Evolutionary conservation across 2,888 invertebrate genomes (phyloP).

Genomic region (Andrena chrysosceles): DNA sequence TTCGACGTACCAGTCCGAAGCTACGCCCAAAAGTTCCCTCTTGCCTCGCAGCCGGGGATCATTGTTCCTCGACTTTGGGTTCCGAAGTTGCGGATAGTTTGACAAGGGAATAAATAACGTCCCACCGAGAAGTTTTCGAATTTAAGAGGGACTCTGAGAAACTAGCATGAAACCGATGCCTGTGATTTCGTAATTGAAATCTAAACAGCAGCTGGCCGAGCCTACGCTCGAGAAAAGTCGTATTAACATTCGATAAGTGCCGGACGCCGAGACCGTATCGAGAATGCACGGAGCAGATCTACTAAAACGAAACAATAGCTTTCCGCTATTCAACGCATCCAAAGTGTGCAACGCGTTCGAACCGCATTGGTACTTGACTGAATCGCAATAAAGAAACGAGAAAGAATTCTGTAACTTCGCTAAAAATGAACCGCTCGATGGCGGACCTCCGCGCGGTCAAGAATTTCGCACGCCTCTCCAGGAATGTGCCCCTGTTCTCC

Average conservation of each 20-base stretch:
- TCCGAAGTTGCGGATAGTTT: not conserved
- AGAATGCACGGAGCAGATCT: slow-evolving; percentile 43
- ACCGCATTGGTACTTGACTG: not conserved
- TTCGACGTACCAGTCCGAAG: not conserved
- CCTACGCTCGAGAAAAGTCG: not conserved
- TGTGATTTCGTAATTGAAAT: not conserved
- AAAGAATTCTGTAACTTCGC: slow-evolving; percentile 8
- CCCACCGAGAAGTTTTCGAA: not conserved
- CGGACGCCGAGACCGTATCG: slow-evolving; percentile 31
- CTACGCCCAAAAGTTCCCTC: slow-evolving; percentile 24
- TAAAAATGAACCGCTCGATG: slow-evolving; percentile 64
- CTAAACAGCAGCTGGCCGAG: not conserved
- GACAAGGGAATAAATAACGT: not conserved
- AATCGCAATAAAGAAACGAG: not conserved
- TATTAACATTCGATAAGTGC: slow-evolving; percentile 30
- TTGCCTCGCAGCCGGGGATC: not conserved
- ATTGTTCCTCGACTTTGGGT: not conserved
- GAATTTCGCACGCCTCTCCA: slow-evolving; percentile 57
- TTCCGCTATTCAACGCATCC: slow-evolving; percentile 6
- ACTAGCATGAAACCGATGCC: not conserved
- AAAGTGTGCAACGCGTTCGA: slow-evolving; percentile 11
- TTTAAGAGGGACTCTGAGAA: not conserved
- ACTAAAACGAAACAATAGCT: slow-evolving; percentile 34
- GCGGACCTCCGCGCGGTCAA: slow-evolving; percentile 59
- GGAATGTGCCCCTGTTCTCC: slow-evolving; percentile 79